Evolutionary conservation across 2,888 invertebrate genomes (phyloP), one percentile per base, ranked within the genome.

Genomic region (Drosophila tanythrix): DNA sequence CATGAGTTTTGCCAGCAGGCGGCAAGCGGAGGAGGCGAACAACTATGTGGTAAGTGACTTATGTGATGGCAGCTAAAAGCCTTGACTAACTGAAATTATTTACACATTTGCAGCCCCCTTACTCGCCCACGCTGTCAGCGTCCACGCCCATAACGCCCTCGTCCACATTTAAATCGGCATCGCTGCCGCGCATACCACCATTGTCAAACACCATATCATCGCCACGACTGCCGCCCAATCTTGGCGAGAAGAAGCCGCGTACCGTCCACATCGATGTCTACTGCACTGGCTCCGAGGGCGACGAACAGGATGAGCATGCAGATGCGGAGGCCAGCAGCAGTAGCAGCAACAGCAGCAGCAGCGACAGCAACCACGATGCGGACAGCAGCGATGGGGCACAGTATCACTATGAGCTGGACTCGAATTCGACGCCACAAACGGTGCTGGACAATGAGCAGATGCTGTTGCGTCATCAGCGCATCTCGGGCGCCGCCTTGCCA

Each of bases 261-360:
- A 96, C 96, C 0, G 96, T 96, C 35, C 96, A 96, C 89, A 96
- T 96, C 60, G 96, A 96, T 92, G 96, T 96, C 4, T 96, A 96
- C 87, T 96, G 96, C 88, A 96, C 96, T 0, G 96, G 95, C 2
- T 95, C 96, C 1, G 94, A 93, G 70, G 93, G 92, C 29, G 92
- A 91, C 2, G 94, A 94, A 75, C 89, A 83, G 82, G 94, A 94
- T 76, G 87, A 90, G 46, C 90, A 86, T 79, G 93, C 83, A 74
- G 92, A 91, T 81, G 93, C 86, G 3, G 91, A 91, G 48, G 82
- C 82, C 25, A 86, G 90, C 15, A 57, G 57, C 21, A 88, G 87
- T 25, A 82, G 86, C 35, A 86, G 89, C 10, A 87, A 83, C 29
- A 88, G 85, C 29, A 83, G 87, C n/a, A 82, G 86, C n/a, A 82